Base-by-base conservation (phyloP, 1,140 invertebrate genomes). In the Papilio dardanus region DNA sequence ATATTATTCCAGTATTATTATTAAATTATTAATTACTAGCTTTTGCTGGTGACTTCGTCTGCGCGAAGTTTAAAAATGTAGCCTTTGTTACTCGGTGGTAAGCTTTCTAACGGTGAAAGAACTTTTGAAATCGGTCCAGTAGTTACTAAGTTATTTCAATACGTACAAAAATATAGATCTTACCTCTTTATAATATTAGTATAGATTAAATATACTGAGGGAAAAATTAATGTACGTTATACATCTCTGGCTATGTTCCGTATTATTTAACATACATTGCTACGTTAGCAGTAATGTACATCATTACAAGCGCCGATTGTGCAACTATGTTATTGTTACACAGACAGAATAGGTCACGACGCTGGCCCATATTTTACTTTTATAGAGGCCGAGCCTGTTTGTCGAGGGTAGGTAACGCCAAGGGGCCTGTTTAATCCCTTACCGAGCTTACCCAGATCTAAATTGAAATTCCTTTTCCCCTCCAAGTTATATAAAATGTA, bases 311-410 rank as follows among this genome's bases (percentile, higher is more conserved):
- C 67, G n/a, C 40, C 19, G 67, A 69, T 69, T 69, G 33, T 35
- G 67, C 67, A 69, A 69, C 67, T 69, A 19, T 24, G 67, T 69
- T 69, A 69, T 69, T 69, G 67, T 69, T 69, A 69, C 33, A 50
- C 69, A 71, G 69, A 71, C 40, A 42, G 69, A 71, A 71, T 71
- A 71, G 69, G 69, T 71, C 69, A 71, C 69, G 69, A 71, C 16
- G 69, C 28, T 74, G 74, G 75, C 75, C 79, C 77, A 84, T 81
- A 82, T 84, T 81, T 82, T 76, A 79, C 78, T 82, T 84, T 81
- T 81, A 84, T 77, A 79, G 35, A 71, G 65, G 66, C 73, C 75
- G 68, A 67, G 75, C 75, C 79, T 81, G 79, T 82, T 82, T 82
- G 79, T 79, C 75, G 74, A 80, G 80, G 79, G 54, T 76, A 77